Evolutionary conservation across 2,113 vertebrate genomes (phyloP), one percentile per base, ranked within the genome.

Genomic region (Toxotes jaculatrix): DNA sequence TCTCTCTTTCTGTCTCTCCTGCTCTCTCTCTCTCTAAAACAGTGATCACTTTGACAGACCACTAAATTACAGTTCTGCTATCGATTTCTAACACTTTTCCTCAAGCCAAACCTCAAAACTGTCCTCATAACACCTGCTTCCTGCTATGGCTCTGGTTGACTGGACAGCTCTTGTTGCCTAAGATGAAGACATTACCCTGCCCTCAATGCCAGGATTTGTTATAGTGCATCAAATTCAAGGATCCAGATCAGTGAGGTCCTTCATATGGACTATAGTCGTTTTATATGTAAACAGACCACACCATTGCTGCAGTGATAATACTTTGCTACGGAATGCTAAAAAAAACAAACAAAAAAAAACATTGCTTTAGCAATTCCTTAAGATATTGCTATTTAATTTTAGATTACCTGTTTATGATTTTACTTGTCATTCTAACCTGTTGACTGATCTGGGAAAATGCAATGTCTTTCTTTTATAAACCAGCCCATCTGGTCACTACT

Each of bases 41-140:
- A 45, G 14, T 36, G 36, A 53, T 61, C 27, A 59, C 45, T 77
- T 36, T 73, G 45, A 61, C 73, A 51, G 45, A 56, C 27, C 38
- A 42, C 55, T 61, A 60, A 65, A 76, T 67, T 62, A 66, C 65
- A 57, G 21, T 47, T 71, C 17, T 60, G 40, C 56, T 23, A 76
- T 63, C 1, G 40, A 76, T 80, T 77, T 67, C 21, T n/a, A 31
- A 55, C 61, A 45, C 47, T 64, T 64, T 61, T 40, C 53, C 71
- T 61, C 31, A n/a, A 61, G 77, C 77, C 47, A 80, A 68, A 77
- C 45, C 56, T 76, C 38, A 17, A 75, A 62, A 23, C 40, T 73
- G 14, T 68, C 62, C 38, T 73, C 21, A 53, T 16, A 45, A 27
- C 32, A 2, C 40, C 53, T 49, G 11, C 45, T 57, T 56, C 36